Evolutionary conservation across 2,888 invertebrate genomes (phyloP), one percentile per base, ranked within the genome.

Genomic region (Argyresthia albistria): DNA sequence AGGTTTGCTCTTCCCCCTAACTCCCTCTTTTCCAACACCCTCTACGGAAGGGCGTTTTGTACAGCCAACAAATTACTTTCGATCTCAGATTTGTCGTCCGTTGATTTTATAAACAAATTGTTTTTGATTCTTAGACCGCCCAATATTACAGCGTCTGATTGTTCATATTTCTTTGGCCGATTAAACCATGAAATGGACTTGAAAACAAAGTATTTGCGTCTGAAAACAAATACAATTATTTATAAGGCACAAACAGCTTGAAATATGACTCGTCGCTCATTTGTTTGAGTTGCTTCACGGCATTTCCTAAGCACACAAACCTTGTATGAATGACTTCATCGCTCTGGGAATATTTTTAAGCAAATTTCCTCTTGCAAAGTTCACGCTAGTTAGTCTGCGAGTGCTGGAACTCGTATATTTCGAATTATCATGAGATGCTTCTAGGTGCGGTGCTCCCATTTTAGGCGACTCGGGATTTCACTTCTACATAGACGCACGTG

Each of bases 11-110:
- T 71, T 76, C 77, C 79, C 76, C 76, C 78, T 73, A 76, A 79
- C 75, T 79, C 79, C 83, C 80, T 79, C 78, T 76, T 73, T 76
- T 80, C 78, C 25, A 2, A 25, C 6, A 25, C 25, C 25, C 76
- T 74, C 76, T 76, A 80, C 78, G 83, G 81, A 77, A 81, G 83
- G 82, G 81, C 76, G 69, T 78, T 77, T 73, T 74, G 79, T 79
- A 75, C 76, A 73, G 73, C 69, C 73, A 70, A 72, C 76, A 82
- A 78, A 84, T 84, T 84, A 79, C 81, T 81, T 80, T 79, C 80
- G 78, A 84, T 84, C 83, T 72, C 70, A 69, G 78, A 80, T 81
- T 80, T 75, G 72, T 66, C 69, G 72, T 67, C 66, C 73, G 78
- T 77, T 77, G 79, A 80, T 79, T 82, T 56, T 43, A 53, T 47